Conservation (phyloP, 2,113 vertebrate species). For the Tupaia chinensis region DNA sequence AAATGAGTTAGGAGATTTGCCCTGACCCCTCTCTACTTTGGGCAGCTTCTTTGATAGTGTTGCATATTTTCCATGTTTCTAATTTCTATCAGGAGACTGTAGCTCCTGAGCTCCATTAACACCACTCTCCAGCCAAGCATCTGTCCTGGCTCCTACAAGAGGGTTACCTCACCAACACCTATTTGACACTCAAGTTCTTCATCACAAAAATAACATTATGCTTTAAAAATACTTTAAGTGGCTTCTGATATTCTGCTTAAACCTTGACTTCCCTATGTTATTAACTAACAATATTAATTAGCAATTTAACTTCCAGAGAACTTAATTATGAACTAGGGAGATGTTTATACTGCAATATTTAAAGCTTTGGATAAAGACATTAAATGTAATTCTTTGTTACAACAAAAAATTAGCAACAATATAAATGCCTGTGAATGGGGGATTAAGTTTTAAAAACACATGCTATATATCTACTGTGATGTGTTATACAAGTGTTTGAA, state of each 20-base stretch:
- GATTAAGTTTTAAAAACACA: not conserved
- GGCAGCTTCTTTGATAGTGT: not conserved
- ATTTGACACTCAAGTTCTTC: not conserved
- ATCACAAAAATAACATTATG: not conserved
- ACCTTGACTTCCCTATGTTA: not conserved
- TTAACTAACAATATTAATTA: not conserved
- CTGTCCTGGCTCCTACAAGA: not conserved
- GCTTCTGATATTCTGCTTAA: not conserved
- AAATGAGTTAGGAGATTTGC: not conserved
- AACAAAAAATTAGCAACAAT: not conserved
- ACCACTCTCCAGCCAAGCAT: not conserved
- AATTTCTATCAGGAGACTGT: not conserved
- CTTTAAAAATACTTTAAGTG: not conserved
- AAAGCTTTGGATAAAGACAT: not conserved
- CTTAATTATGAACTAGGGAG: not conserved
- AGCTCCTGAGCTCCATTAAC: not conserved
- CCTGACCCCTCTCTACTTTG: not conserved
- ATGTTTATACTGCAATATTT: not conserved
- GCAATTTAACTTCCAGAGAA: not conserved
- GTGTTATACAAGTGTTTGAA: not conserved
- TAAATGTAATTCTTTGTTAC: not conserved
- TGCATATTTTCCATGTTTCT: not conserved
- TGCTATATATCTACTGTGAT: not conserved
- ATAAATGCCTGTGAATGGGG: not conserved
- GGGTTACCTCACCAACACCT: not conserved